Evolutionary conservation across 2,888 invertebrate species (phyloP).

Genomic region (Tinea trinotella): DNA sequence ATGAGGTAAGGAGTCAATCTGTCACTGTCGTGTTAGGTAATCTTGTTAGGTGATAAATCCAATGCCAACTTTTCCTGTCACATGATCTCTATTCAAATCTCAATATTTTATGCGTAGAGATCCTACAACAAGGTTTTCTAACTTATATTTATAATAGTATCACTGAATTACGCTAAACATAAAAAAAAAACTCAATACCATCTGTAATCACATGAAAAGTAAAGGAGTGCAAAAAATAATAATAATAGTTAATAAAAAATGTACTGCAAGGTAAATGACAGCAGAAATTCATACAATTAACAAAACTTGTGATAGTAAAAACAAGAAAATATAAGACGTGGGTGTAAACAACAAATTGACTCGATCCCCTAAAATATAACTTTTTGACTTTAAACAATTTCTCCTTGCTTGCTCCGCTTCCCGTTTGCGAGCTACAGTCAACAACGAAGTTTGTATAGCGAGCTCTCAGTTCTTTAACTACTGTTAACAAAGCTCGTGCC

Average conservation of each 20-base stretch:
- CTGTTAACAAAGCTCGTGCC: constrained; percentile 20
- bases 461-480: constrained; percentile 21
- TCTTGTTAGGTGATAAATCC: constrained; percentile 66
- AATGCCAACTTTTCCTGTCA: constrained; percentile 14
- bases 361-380: constrained; percentile 13
- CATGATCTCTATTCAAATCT: constrained; percentile 1
- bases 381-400: constrained; percentile 16
- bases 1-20: constrained; percentile 49
- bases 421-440: constrained; percentile 21
- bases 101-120: background rate
- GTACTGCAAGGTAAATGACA: too few species aligned
- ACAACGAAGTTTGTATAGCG: constrained; percentile 21
- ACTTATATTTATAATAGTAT: too few species aligned
- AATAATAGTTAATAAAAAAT: too few species aligned
- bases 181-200: too few species aligned
- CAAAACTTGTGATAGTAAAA: background rate
- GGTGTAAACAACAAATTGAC: constrained; percentile 6
- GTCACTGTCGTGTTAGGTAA: constrained; percentile 65
- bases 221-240: too few species aligned
- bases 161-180: too few species aligned
- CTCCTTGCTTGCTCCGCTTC: background rate
- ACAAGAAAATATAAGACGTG: background rate
- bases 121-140: too few species aligned
- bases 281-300: too few species aligned
- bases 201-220: too few species aligned